Evolutionary conservation across 1,140 invertebrate species (phyloP), one percentile per base, ranked within the genome.

Genomic region (Cotesia typhae): DNA sequence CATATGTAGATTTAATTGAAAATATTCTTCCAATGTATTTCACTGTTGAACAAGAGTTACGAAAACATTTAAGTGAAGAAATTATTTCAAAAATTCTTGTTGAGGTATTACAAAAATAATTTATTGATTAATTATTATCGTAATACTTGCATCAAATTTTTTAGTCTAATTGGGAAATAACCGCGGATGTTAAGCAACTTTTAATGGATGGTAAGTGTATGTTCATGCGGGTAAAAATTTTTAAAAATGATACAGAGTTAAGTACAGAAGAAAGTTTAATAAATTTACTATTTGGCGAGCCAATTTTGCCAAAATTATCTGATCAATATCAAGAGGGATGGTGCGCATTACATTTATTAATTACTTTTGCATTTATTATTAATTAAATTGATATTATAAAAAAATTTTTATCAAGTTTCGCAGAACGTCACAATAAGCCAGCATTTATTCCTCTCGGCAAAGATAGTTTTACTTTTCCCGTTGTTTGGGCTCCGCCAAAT

Each of bases 401-500:
- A 2, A 47, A 37, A 7, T 52, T 47, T 38, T 14, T n/a, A n/a
- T 69, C 6, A 64, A 61, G 60, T 70, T 86, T 77, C 64, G 82
- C 79, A n/a, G 75, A 78, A 71, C 77, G 77, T 47, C 82, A 86
- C 5, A 47, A 47, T 73, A 77, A 79, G 14, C 84, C 84, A 65
- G 78, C 77, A 14, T 82, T 75, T 52, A 65, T 72, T 51, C 74
- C 82, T 53, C 51, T 35, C 6, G 81, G 79, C 4, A 82, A 78
- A 55, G 83, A 85, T 72, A 79, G 72, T 57, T 72, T 75, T 35
- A 77, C 77, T 65, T 84, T 79, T 75, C 82, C 84, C 10, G 52
- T 85, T 2, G 76, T 79, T 35, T 87, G 84, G 85, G 77, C 81
- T n/a, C 81, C 85, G 9, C 67, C 77, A n/a, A 86, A 85, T 78